Evolutionary conservation across 2,797 vertebrate genomes (phyloP).

Genomic region (Gobionotothen gibberifrons): DNA sequence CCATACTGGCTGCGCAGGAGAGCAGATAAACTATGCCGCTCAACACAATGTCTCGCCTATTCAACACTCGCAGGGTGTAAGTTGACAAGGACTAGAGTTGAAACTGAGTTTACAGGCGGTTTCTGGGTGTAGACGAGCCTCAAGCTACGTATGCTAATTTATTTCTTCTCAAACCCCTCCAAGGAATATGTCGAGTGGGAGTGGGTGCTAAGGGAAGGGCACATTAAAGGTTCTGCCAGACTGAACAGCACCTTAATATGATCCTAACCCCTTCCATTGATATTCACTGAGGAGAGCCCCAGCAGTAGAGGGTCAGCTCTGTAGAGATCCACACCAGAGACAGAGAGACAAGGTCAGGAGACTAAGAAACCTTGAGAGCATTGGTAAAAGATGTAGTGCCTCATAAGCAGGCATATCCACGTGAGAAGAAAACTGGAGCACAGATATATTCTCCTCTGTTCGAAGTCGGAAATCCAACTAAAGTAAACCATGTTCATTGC

Average conservation of each 20-base stretch:
- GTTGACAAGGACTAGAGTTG: slow-evolving; percentile 37
- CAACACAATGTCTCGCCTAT: slow-evolving; percentile 67
- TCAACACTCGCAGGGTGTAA: slow-evolving; percentile 42
- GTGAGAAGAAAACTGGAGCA: neutral
- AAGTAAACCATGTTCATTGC: slow-evolving; percentile 24
- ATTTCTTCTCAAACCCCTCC: slow-evolving; percentile 19
- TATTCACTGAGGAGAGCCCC: slow-evolving; percentile 29
- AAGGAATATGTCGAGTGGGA: slow-evolving; percentile 19
- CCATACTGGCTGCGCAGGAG: slow-evolving; percentile 62
- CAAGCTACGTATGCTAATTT: slow-evolving; percentile 39
- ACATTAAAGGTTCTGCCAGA: slow-evolving; percentile 40
- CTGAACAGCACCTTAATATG: slow-evolving; percentile 36
- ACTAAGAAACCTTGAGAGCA: slow-evolving; percentile 23
- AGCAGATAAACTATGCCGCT: slow-evolving; percentile 66
- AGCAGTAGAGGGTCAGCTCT: slow-evolving; percentile 28
- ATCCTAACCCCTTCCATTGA: slow-evolving; percentile 27
- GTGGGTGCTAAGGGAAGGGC: slow-evolving; percentile 15
- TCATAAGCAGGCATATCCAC: slow-evolving; percentile 8
- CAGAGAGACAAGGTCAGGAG: slow-evolving; percentile 33
- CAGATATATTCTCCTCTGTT: neutral
- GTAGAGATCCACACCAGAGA: slow-evolving; percentile 30
- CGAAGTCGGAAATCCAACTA: slow-evolving; percentile 18
- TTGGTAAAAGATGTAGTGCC: slow-evolving; percentile 13
- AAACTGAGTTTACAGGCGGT: slow-evolving; percentile 44
- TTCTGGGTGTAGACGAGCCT: slow-evolving; percentile 27